Base-by-base conservation (phyloP, 2,113 vertebrate species). In the Microtus oregoni region DNA sequence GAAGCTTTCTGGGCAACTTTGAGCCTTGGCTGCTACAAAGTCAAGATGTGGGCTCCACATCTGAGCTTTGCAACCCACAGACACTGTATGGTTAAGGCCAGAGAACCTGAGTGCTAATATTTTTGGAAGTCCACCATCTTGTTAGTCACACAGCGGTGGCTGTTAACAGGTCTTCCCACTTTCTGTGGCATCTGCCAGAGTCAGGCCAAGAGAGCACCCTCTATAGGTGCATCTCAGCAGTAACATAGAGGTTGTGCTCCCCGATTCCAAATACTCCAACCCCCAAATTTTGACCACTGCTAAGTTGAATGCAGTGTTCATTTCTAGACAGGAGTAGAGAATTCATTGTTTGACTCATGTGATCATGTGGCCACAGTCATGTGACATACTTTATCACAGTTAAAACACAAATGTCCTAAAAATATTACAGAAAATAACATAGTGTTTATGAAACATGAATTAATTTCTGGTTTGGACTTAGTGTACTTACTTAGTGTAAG, bases 61-160 rank as follows among this genome's bases (percentile, higher is more conserved):
- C 68, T 97, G 88, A 90, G 75, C 55, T 97, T 63, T 96, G 61
- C 90, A 95, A 89, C 92, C 95, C 81, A 96, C 93, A 85, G 88
- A 92, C 94, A 94, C 96, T 41, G 79, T 96, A 50, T 50, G 94
- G 88, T 68, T 58, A 93, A 96, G 72, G 87, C 90, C 94, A 94
- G 35, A 90, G 85, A 93, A 94, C 96, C 90, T 15, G 93, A 92
- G 76, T 78, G 52, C 76, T 86, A 82, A 58, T 41, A 52, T 67
- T 88, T 82, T 50, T 0, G n/a, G 58, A 95, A 93, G 41, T 67
- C 10, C 70, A 35, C 61, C 35, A n/a, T 28, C 38, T 76, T 73
- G 6, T 20, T 70, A 96, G 55, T 92, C 95, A 82, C 76, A 8
- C 6, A 47, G 22, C 15, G 22, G 63, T 73, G 28, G 13, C 41